Percentiles rank a stretch among this genome's conserved stretches.
These are phyloP conservation scores for Macrophya alboannulata DNA, from an alignment of 2,888 invertebrate species.

Conservation along the genomic window DNA sequence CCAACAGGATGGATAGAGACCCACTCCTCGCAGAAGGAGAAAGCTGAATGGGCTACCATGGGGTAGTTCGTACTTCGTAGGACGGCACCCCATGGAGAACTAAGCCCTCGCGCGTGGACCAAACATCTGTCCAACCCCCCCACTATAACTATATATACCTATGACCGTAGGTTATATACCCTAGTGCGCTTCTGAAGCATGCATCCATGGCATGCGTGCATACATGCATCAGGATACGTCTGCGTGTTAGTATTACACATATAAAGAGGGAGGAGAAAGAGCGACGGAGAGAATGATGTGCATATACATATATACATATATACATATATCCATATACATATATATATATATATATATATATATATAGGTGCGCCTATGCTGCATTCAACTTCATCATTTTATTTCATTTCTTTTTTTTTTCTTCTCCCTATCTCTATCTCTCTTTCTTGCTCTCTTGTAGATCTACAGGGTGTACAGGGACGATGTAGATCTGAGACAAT, in stretches of 20 bases:
- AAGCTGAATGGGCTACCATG: conserved; percentile 45
- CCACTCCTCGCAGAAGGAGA: conserved; percentile 20
- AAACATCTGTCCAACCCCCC: conserved; percentile 76
- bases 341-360: no score
- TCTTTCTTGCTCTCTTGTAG: not conserved
- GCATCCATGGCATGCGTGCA: conserved; percentile 15
- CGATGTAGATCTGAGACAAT: not conserved
- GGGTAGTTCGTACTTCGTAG: conserved; percentile 71
- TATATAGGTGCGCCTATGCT: conserved; percentile 43
- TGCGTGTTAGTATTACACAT: not conserved
- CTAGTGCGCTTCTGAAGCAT: not conserved
- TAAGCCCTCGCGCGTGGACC: conserved; percentile 75
- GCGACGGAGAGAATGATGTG: conserved; percentile 30
- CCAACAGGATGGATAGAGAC: conserved; percentile 23
- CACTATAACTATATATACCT: conserved; percentile 45
- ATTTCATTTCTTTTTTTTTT: conserved; percentile 30
- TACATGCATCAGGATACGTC: not conserved
- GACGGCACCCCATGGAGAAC: conserved; percentile 77
- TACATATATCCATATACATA: no score
- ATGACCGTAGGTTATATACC: not conserved
- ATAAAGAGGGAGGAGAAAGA: conserved; percentile 17
- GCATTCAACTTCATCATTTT: conserved; percentile 43
- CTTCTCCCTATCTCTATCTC: not conserved
- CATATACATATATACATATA: not conserved
- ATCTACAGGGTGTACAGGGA: conserved; percentile 9